Evolutionary conservation across 1,140 invertebrate species (phyloP).

Genomic region (Arctopsyche grandis): DNA sequence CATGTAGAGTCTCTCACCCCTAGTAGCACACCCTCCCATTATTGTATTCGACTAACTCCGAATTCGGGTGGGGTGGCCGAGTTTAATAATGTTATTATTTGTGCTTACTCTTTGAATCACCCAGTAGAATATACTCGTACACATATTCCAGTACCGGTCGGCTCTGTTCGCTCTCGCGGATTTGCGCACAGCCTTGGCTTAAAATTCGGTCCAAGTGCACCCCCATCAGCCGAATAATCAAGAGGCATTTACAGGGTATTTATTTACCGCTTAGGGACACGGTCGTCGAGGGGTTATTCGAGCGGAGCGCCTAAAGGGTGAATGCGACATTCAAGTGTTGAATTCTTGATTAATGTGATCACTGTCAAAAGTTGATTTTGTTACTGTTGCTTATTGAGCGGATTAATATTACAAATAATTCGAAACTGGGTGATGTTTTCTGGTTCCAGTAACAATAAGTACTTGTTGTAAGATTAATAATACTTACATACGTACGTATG

Average conservation of each 20-base stretch:
- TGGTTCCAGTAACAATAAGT: background rate
- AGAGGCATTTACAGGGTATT: conserved; percentile 54
- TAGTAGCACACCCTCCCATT: conserved; percentile 46
- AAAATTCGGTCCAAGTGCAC: background rate
- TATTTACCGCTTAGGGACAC: conserved; percentile 53
- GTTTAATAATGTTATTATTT: conserved; percentile 56
- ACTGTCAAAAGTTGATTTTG: conserved; percentile 14
- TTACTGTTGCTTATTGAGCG: background rate
- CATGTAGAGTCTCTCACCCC: conserved; percentile 39
- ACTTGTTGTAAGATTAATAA: background rate
- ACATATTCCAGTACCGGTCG: background rate
- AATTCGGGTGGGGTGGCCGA: conserved; percentile 46
- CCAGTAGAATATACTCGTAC: conserved; percentile 4
- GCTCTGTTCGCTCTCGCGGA: background rate
- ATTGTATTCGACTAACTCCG: conserved; percentile 53
- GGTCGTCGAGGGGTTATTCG: conserved; percentile 26
- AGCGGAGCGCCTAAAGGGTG: conserved; percentile 30
- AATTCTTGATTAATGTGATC: conserved; percentile 46
- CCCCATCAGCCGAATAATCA: conserved; percentile 41
- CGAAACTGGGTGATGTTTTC: background rate
- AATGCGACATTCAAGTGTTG: conserved; percentile 46
- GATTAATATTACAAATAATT: background rate
- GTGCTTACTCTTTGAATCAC: conserved; percentile 54
- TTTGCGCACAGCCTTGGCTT: conserved; percentile 11
- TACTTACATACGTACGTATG: background rate